A percentile compares a stretch with the other conserved stretches of the same genome.
Conservation (phyloP, 2,888 invertebrate species). For the Agonopterix subpropinquella region DNA sequence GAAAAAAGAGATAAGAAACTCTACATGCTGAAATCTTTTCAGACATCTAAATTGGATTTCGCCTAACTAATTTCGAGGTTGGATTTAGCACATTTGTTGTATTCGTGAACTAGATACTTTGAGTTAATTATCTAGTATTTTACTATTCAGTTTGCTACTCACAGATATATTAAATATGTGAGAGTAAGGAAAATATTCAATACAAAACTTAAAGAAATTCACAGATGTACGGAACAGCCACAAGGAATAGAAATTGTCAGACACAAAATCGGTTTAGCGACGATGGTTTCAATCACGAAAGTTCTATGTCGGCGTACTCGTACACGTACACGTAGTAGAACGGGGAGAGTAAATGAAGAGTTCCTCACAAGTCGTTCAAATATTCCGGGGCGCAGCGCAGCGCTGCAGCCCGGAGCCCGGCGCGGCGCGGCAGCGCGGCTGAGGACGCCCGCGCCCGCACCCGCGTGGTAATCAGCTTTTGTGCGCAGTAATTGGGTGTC, state of each 20-base stretch:
- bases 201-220: not conserved
- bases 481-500: slow-evolving; percentile 74
- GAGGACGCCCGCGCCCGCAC: slow-evolving; percentile 49
- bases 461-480: slow-evolving; percentile 72
- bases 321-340: slow-evolving; percentile 34
- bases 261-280: slow-evolving; percentile 1
- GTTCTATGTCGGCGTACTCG: slow-evolving; percentile 34
- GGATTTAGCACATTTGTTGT: too few species aligned
- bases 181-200: too few species aligned
- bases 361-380: slow-evolving; percentile 58
- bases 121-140: too few species aligned
- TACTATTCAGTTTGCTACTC: too few species aligned
- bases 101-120: too few species aligned
- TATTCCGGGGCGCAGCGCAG: slow-evolving; percentile 42
- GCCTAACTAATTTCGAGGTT: too few species aligned
- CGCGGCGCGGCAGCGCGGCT: slow-evolving; percentile 20
- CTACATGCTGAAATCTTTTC: too few species aligned
- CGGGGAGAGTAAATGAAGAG: slow-evolving; percentile 56
- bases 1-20: too few species aligned
- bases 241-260: not conserved
- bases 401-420: slow-evolving; percentile 17
- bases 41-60: too few species aligned
- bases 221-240: not conserved
- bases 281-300: slow-evolving; percentile 48
- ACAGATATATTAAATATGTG: too few species aligned